Evolutionary conservation across 2,113 vertebrate genomes (phyloP), one percentile per base, ranked within the genome.

Genomic region (Tupaia chinensis): DNA sequence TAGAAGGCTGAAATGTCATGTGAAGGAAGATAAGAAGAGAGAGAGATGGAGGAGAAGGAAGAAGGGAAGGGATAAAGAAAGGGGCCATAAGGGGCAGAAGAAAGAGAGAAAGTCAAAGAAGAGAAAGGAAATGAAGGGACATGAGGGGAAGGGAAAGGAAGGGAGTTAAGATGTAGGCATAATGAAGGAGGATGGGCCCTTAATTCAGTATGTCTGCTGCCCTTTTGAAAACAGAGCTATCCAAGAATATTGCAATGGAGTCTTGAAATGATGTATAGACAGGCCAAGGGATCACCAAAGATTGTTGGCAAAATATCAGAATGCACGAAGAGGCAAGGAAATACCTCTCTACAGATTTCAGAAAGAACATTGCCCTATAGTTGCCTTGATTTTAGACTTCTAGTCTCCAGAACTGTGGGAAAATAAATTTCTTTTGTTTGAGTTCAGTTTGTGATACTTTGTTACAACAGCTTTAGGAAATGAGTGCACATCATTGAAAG

Each of bases 331-430:
- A 34, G 56, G 15, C 14, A 27, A 54, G 3, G 25, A 23, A 68
- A 3, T 32, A 53, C n/a, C 72, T 17, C 7, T 7, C n/a, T 27
- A 1, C 19, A 23, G 11, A 1, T 88, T 91, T 23, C 32, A 84
- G 20, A 80, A 20, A 27, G 3, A 34, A 1, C 11, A 5, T 0
- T 12, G 34, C 8, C 4, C 5, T 89, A 0, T 23, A n/a, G 5
- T n/a, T 54, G 53, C n/a, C 56, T 86, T 58, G 8, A 80, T 66
- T 66, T 73, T 53, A 60, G 16, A 17, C 5, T 0, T 60, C 3
- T 16, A 29, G 34, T 20, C 22, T 85, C 13, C 60, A 65, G n/a
- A 74, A 74, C 2, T 66, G 6, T 73, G n/a, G 69, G 15, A 79
- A 95, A 53, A 53, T 82, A 29, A 72, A 77, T 44, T 34, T 68